Conservation (phyloP, 2,113 vertebrate genomes). For the Canis aureus region DNA sequence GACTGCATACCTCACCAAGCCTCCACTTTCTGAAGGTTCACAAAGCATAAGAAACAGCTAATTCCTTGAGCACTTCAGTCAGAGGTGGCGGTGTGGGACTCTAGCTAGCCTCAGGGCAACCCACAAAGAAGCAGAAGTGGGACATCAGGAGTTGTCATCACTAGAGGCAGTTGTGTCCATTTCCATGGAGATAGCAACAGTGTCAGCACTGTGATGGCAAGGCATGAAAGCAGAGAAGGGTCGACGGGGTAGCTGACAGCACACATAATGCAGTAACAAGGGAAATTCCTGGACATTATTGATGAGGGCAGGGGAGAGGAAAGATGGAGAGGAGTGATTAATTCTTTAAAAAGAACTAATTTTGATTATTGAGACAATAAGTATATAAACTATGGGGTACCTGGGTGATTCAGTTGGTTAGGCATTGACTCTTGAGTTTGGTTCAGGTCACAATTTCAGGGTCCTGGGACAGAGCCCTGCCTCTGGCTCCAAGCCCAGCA, state of each 20-base stretch:
- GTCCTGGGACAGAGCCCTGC: not conserved
- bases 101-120: not conserved
- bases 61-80: not conserved
- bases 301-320: not conserved
- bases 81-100: not conserved
- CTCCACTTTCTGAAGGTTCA: not conserved
- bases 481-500: not conserved
- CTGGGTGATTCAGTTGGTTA: not conserved
- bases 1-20: not conserved
- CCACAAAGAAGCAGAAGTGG: not conserved
- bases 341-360: not conserved
- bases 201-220: not conserved
- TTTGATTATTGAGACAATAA: not conserved
- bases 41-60: not conserved
- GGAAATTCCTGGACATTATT: not conserved
- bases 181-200: not conserved
- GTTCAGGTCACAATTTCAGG: not conserved
- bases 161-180: not conserved
- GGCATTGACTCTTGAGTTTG: not conserved
- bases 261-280: not conserved
- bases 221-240: not conserved
- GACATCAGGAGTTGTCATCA: not conserved
- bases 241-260: rapidly evolving
- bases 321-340: not conserved
- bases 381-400: not conserved